Evolutionary conservation across 2,888 invertebrate species (phyloP), one percentile per base, ranked within the genome.

Genomic region (Pheosia tremula): DNA sequence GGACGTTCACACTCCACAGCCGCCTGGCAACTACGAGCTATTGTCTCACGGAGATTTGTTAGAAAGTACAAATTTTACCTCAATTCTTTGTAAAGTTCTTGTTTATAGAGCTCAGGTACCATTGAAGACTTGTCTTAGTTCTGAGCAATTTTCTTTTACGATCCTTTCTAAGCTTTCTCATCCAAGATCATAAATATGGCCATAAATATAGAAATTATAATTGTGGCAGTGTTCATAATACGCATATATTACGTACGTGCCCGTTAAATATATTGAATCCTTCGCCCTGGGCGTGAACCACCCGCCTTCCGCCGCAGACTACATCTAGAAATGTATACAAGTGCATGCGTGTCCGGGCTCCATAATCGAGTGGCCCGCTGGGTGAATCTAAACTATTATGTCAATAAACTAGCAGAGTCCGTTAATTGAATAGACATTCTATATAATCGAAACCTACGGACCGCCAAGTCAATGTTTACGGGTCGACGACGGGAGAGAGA

Each of bases 271-370:
- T 74, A 75, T 79, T 75, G 77, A 74, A 78, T 75, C 68, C 68
- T 69, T 71, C 71, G 78, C 75, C 69, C 71, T 70, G 72, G 83
- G 84, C 85, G 83, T 82, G 79, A 80, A 80, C 77, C 75, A 76
- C 75, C 78, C 76, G 77, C 82, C 75, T 77, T 78, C 74, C 74
- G 74, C 72, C 66, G 74, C 73, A 63, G 73, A 74, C 56, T 67
- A 13, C 75, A 77, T 77, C 78, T 82, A 74, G 74, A 78, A 77
- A 78, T 84, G 81, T 77, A 78, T 85, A 86, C 87, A 85, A 69
- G 67, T 72, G 77, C 81, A 84, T 86, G 86, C 87, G 85, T 86
- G 88, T 81, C 75, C 72, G 61, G 73, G 71, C 75, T 67, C 82
- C 80, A 84, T 85, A 83, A 82, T 78, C 76, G 67, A 74, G 72